These are phyloP conservation scores for Phyllostomus hastatus DNA, from an alignment of 2,113 vertebrate genomes.

Conservation along the genomic window DNA sequence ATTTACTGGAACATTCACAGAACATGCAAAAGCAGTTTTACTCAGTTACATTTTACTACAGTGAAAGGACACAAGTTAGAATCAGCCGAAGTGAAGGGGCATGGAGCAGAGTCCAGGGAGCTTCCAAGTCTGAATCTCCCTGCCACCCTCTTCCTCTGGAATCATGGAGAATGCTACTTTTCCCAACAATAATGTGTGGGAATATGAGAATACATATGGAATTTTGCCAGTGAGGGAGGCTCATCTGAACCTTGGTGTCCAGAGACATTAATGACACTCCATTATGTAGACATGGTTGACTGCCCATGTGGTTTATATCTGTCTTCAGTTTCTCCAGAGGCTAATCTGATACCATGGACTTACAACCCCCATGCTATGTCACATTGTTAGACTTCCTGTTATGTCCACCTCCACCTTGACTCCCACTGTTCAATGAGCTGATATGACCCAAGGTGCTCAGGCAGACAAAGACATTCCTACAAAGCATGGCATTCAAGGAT, in stretches of 20 bases:
- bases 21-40: neutral
- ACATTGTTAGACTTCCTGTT: neutral
- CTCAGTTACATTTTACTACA: neutral
- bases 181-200: neutral
- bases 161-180: neutral
- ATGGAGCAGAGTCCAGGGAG: neutral
- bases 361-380: neutral
- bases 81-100: neutral
- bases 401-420: neutral
- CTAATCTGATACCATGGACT: neutral
- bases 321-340: neutral
- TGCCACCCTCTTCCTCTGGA: neutral
- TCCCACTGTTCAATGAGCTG: neutral
- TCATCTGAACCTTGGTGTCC: neutral
- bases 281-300: neutral
- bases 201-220: neutral
- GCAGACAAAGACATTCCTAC: neutral
- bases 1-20: neutral
- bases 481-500: neutral
- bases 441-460: neutral
- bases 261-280: neutral
- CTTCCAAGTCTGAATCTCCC: neutral
- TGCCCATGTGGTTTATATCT: neutral
- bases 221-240: neutral
- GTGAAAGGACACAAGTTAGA: neutral